A percentile compares a stretch with the other conserved stretches of the same genome.
These are phyloP conservation scores for Phrynocephalus forsythii DNA, from an alignment of 2,797 vertebrate species.

Conservation along the genomic window DNA sequence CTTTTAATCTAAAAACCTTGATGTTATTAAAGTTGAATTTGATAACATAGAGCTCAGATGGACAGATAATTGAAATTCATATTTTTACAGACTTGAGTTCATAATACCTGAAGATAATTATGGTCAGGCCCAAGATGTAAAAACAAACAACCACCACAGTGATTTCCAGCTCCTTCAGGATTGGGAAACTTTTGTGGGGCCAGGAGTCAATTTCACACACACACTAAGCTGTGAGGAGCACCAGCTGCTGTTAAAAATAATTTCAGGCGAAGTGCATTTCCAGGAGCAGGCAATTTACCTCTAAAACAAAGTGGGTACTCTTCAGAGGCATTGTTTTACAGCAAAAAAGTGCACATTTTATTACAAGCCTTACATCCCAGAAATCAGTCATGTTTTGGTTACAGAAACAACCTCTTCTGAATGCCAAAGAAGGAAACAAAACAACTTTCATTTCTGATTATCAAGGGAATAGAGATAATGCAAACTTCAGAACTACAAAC, in stretches of 20 bases:
- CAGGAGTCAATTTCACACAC: not conserved
- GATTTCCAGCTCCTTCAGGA: no score
- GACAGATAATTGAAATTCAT: not conserved
- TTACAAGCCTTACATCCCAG: no score
- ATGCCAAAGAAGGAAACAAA: not conserved
- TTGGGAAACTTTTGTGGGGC: no score
- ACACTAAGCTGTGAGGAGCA: not conserved
- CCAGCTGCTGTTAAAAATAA: not conserved
- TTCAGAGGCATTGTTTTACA: no score
- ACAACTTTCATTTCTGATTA: not conserved
- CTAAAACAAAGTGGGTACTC: not conserved
- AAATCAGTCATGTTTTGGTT: no score
- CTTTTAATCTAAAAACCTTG: not conserved
- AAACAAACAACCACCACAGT: no score
- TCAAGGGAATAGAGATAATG: not conserved
- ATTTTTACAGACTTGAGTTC: not conserved
- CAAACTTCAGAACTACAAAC: not conserved
- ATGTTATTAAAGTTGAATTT: not conserved
- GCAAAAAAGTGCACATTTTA: no score
- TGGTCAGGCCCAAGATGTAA: not conserved
- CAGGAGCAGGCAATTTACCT: not conserved
- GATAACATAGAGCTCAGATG: not conserved
- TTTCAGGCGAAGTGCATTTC: not conserved
- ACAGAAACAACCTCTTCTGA: not conserved
- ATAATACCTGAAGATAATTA: not conserved